A percentile compares a stretch with the other conserved stretches of the same genome.
Conservation (phyloP, 2,113 vertebrate species). For the Saguinus imperator region DNA sequence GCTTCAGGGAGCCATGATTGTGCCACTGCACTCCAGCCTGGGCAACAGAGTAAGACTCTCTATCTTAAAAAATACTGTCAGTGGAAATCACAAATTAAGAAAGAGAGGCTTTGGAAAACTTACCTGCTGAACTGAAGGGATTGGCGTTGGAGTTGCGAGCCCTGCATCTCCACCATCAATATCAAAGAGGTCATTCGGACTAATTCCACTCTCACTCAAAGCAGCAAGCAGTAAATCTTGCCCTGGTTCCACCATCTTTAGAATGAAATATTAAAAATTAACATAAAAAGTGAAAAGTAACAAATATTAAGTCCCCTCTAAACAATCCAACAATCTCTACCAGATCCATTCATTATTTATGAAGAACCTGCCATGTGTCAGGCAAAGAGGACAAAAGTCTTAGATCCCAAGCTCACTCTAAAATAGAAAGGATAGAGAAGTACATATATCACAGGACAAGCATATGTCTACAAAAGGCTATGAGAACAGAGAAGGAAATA, state of each 20-base stretch:
- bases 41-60: too few relatives aligned
- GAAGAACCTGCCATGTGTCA: not conserved
- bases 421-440: not conserved
- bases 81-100: not conserved
- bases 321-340: not conserved
- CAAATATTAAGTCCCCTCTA: conserved; percentile 28
- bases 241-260: conserved; percentile 97
- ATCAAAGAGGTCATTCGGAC: conserved; percentile 97
- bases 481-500: not conserved
- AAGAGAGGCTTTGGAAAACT: conserved; percentile 42
- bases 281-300: conserved; percentile 13
- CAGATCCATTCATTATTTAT: not conserved
- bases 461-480: not conserved
- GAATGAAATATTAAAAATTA: conserved; percentile 56
- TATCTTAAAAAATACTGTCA: not conserved
- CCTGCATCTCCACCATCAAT: conserved; percentile 91
- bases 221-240: conserved; percentile 99
- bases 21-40: not conserved
- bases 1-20: not conserved
- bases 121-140: conserved; percentile 91
- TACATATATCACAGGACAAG: not conserved
- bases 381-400: not conserved
- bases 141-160: conserved; percentile 83
- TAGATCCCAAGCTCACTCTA: not conserved
- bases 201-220: conserved; percentile 99